Conservation (phyloP, 2,113 vertebrate species). For the Aspiorhynchus laticeps region DNA sequence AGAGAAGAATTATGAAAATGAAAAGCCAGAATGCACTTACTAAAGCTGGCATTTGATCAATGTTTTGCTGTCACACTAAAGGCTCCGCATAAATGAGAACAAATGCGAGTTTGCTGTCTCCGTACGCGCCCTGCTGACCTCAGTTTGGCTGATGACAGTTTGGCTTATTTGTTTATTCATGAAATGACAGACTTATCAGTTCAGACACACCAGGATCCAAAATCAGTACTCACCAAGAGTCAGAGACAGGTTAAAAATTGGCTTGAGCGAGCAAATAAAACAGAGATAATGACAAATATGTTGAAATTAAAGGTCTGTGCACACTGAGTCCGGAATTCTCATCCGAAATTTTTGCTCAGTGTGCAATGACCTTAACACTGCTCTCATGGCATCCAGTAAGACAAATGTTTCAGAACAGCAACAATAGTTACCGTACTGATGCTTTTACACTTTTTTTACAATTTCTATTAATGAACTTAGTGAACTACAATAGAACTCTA, state of each 20-base stretch:
- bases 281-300: background rate
- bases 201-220: background rate
- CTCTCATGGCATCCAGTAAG: background rate
- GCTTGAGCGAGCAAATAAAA: background rate
- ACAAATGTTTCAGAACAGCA: background rate
- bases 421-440: background rate
- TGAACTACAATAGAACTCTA: background rate
- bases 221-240: background rate
- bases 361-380: too few relatives aligned
- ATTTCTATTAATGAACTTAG: slow-evolving; percentile 6
- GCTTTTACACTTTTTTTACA: background rate
- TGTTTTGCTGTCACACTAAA: slow-evolving; percentile 59
- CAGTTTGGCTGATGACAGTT: slow-evolving; percentile 40
- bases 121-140: slow-evolving; percentile 51
- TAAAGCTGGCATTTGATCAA: slow-evolving; percentile 65
- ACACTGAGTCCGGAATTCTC: too few relatives aligned
- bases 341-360: too few relatives aligned
- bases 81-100: slow-evolving; percentile 62
- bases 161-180: slow-evolving; percentile 48
- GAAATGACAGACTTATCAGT: background rate
- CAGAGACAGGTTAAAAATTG: background rate
- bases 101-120: slow-evolving; percentile 59
- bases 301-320: too few relatives aligned
- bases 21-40: slow-evolving; percentile 58
- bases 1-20: slow-evolving; percentile 68